Base-by-base conservation (phyloP, 2,888 invertebrate genomes). In the Hermaeophaga mercurialis region DNA sequence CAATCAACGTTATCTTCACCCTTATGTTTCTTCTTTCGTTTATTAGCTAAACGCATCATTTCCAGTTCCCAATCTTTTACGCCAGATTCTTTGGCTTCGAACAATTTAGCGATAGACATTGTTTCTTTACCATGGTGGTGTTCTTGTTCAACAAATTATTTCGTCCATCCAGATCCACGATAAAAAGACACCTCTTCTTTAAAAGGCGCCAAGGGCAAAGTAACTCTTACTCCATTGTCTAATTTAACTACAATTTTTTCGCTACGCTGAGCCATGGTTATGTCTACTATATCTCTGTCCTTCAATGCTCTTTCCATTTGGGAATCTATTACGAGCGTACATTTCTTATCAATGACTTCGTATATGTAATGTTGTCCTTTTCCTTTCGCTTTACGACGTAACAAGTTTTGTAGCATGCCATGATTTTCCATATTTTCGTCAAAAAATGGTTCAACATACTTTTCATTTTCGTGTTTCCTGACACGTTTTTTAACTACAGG, bases 231-330 rank as follows among this genome's bases (percentile, higher is more conserved):
- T 1, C 88, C 89, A 64, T 87, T 84, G 68, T 84, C 84, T 65
- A 87, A 80, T 76, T 87, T 85, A 18, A 89, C 80, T 4, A 89
- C 77, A 59, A 89, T 84, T 53, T 86, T 88, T 71, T 89, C 89
- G 55, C 86, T 85, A 70, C 88, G 85, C 69, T 88, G 86, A 6
- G 89, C 88, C 28, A 90, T 79, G 84, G 88, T 87, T 3, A 90
- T 85, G 68, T 89, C 89, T 60, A 85, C 81, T 34, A 90, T 86
- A 65, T 89, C 88, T 63, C 87, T 88, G 66, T 89, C 88, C 36
- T 88, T 81, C 45, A 90, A 85, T 1, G 89, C 88, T 12, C 85
- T 86, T 74, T 90, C 90, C 76, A 90, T 81, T 62, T 83, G 84
- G 47, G 87, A 85, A 1, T 86, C 84, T 67, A 90, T 84, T 41